phyloP scores from a whole-genome alignment of 2,888 invertebrate genomes.

The Acleris emargana region DNA sequence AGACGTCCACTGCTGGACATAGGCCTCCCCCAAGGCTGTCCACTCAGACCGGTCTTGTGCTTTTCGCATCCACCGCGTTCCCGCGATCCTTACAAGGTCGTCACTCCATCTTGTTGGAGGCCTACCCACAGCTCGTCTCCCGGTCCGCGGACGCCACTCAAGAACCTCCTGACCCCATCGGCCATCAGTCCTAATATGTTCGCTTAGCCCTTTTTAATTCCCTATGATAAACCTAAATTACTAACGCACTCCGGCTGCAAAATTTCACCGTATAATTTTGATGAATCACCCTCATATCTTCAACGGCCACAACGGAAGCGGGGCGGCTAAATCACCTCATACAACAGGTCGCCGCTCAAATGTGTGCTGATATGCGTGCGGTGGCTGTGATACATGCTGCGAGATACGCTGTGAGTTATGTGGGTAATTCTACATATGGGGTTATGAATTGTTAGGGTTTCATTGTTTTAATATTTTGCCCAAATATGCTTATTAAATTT shows the following conservation, averaged over 20 bases:
- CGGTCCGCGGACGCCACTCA: too few species aligned
- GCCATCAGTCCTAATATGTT: too few species aligned
- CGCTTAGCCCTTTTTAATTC: too few species aligned
- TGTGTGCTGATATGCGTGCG: constrained; percentile 14
- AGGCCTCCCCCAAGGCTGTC: too few species aligned
- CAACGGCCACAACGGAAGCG: constrained; percentile 12
- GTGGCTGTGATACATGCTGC: constrained; percentile 11
- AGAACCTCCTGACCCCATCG: too few species aligned
- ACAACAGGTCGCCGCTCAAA: constrained; percentile 11
- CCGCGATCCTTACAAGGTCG: too few species aligned
- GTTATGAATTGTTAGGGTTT: background rate
- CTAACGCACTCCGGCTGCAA: constrained; percentile 1
- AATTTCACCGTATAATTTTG: constrained; percentile 14
- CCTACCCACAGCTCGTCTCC: too few species aligned
- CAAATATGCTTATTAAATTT: background rate
- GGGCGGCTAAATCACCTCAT: constrained; percentile 16
- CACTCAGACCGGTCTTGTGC: too few species aligned
- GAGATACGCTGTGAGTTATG: constrained; percentile 18
- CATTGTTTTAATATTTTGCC: background rate
- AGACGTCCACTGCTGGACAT: too few species aligned
- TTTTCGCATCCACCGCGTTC: too few species aligned
- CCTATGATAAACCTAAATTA: background rate
- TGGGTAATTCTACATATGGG: constrained; percentile 1
- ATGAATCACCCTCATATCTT: constrained; percentile 20
- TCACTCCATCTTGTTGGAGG: too few species aligned